Evolutionary conservation across 53 echinoderm and acorn worm species (phyloP).

Genomic region (Holothuria leucospilota): DNA sequence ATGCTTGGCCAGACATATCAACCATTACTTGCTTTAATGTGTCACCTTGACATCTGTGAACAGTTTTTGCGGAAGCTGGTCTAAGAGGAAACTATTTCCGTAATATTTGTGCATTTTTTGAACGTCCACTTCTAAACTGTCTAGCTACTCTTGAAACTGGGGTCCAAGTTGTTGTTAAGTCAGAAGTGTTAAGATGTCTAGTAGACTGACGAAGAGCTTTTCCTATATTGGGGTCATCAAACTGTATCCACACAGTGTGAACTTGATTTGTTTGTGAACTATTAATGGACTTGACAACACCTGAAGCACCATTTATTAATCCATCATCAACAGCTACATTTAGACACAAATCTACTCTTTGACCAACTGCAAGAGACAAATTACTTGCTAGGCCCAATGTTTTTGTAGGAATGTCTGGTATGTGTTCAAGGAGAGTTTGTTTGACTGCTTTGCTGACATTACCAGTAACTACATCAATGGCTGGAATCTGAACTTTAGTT

Average conservation of each 20-base stretch:
- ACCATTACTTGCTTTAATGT: conserved; percentile 7
- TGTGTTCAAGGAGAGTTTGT: not conserved
- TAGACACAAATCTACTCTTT: conserved; percentile 17
- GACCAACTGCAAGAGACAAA: conserved; percentile 23
- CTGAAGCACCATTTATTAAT: conserved; percentile 45
- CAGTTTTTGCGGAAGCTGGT: conserved; percentile 36
- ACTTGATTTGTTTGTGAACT: conserved; percentile 17
- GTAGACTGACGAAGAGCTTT: not conserved
- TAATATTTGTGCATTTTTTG: conserved; percentile 7
- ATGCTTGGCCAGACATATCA: not conserved
- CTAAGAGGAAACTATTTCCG: conserved; percentile 23
- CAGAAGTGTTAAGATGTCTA: not conserved
- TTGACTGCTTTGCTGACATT: conserved; percentile 31
- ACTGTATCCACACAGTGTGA: conserved; percentile 24
- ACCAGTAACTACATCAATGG: conserved; percentile 28
- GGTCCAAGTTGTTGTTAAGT: conserved; percentile 15
- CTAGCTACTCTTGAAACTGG: conserved; percentile 7
- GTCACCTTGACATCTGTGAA: conserved; percentile 37
- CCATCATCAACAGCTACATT: conserved; percentile 50
- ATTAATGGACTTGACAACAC: conserved; percentile 6
- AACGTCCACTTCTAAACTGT: not conserved
- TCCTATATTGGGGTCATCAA: conserved; percentile 30
- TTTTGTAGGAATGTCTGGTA: not conserved
- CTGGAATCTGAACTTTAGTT: not conserved
- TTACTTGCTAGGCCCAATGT: not conserved